A percentile compares a stretch with the other conserved stretches of the same genome.
Conservation (phyloP, 2,113 vertebrate species). For the Rhabdomys dilectus region DNA sequence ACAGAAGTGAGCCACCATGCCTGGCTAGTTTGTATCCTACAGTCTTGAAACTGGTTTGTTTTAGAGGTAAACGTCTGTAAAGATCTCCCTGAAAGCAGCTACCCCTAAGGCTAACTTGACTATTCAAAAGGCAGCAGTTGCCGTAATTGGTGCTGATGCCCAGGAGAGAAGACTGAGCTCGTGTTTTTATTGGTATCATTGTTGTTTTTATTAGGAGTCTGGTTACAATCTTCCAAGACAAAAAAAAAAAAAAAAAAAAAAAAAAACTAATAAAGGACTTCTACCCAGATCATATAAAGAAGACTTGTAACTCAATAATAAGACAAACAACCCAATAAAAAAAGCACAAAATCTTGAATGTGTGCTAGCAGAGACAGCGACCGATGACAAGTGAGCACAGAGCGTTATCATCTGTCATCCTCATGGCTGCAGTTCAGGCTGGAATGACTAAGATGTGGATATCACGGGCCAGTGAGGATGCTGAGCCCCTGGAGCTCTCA, state of each 20-base stretch:
- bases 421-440: fast-evolving
- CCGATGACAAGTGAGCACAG: fast-evolving
- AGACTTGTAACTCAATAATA: neutral
- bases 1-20: neutral
- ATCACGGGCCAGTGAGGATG: fast-evolving
- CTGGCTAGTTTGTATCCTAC: neutral
- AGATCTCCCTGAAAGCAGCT: neutral
- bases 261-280: conserved; percentile 20
- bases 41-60: neutral
- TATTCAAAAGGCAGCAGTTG: neutral
- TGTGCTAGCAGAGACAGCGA: neutral
- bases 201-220: neutral
- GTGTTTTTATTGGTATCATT: neutral
- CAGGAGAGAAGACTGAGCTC: neutral
- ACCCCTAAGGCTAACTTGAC: neutral
- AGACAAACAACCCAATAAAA: conserved; percentile 53
- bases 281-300: neutral
- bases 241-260: conserved; percentile 29
- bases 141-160: neutral
- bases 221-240: neutral
- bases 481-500: fast-evolving
- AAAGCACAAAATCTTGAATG: neutral
- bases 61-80: neutral
- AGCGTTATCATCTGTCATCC: fast-evolving
- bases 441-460: fast-evolving